Base-by-base conservation (phyloP, 2,888 invertebrate genomes). In the Phytoseiulus persimilis region DNA sequence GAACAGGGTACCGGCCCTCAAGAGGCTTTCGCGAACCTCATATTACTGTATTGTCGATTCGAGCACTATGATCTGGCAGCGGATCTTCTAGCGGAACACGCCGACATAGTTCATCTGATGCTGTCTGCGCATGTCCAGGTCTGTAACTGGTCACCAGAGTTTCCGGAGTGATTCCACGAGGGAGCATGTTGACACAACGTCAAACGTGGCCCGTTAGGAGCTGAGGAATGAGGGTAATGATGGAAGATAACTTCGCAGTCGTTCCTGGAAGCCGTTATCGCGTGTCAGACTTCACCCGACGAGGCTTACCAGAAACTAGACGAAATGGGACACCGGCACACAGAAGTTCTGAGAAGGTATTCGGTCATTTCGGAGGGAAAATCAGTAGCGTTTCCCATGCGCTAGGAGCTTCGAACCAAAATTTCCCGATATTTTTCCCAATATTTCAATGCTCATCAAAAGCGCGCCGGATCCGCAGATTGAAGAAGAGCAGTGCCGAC, bases 1-100 rank as follows among this genome's bases (percentile, higher is more conserved):
- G 97, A 98, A 92, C 97, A 99, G 92, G 97, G 97, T 92, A 96
- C 97, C 1, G 99, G 98, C 92, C 99, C 99, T 3, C 96, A 97
- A 28, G 99, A 99, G 94, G 98, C 99, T 0, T 98, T 99, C 93
- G 96, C 97, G 0, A 99, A 99, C 93, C 94, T 99, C 32, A 94
- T 99, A 84, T 94, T 99, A 3, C 94, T 98, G 0, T 99, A 99
- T 92, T 97, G 98, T 92, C 98, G 98, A 93, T 97, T 98, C 93
- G 98, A 98, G 92, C 97, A 98, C 92, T 98, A 96, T 92, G 99
- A 99, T 93, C 94, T 99, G 90, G 99, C 99, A 18, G 99, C 99
- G 0, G 99, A 99, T 93, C 96, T 99, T 83, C 93, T 99, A 91
- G 99, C 99, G 9, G 99, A 99, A 93, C 98, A 99, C 93, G 96